phyloP scores from a whole-genome alignment of 37 sponge, comb jelly and placozoan species.

The Cladorhizidae sp. region DNA sequence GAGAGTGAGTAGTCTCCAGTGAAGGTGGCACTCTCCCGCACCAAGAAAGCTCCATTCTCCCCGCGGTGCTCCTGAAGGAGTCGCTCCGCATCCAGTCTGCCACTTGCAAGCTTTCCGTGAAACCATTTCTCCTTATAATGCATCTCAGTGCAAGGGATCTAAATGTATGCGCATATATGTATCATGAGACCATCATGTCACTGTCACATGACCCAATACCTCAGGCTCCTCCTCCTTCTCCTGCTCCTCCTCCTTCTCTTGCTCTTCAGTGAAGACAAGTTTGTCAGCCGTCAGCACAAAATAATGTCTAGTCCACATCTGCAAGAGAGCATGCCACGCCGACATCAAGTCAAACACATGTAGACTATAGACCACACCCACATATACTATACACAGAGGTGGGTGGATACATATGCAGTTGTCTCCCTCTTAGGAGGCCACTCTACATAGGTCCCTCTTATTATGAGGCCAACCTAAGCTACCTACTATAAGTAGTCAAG shows the following conservation, averaged over 20 bases:
- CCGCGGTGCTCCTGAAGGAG: slow-evolving; percentile 76
- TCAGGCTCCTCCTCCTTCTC: slow-evolving; percentile 67
- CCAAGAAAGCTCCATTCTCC: slow-evolving; percentile 88
- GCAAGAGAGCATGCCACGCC: neutral
- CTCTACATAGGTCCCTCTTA: no score
- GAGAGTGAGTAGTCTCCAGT: slow-evolving; percentile 91
- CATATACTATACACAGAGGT: no score
- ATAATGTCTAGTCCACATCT: slow-evolving; percentile 85
- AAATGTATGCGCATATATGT: neutral
- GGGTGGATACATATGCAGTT: no score
- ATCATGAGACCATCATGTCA: neutral
- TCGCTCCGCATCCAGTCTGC: slow-evolving; percentile 76
- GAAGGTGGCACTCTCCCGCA: slow-evolving; percentile 92
- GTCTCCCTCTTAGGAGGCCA: no score
- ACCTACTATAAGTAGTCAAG: no score
- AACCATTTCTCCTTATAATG: slow-evolving; percentile 85
- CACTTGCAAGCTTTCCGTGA: slow-evolving; percentile 76
- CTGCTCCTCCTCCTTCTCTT: slow-evolving; percentile 76
- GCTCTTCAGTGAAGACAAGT: slow-evolving; percentile 81
- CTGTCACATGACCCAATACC: slow-evolving; percentile 19
- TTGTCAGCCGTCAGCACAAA: slow-evolving; percentile 83
- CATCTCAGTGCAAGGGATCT: slow-evolving; percentile 56
- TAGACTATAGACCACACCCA: no score
- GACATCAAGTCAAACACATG: no score
- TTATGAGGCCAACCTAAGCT: no score